phyloP scores from a whole-genome alignment of 1,140 invertebrate genomes.

The Formica selysi region DNA sequence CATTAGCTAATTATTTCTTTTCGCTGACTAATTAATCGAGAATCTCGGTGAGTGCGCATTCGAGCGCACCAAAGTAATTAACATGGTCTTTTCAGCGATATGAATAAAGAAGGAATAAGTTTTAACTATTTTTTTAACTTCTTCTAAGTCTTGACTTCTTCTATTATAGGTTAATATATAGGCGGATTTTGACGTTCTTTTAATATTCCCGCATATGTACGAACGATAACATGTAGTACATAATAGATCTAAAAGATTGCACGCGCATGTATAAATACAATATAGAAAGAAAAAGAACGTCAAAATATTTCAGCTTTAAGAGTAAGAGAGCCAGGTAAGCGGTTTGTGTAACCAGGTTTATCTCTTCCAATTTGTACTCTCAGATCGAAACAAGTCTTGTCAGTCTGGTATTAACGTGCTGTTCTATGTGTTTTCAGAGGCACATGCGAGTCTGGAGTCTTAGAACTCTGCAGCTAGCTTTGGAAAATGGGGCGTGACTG shows the following conservation, averaged over 20 bases:
- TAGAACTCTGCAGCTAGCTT: slow-evolving; percentile 85
- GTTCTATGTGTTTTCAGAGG: slow-evolving; percentile 87
- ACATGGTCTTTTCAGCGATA: slow-evolving; percentile 66
- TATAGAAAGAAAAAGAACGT: slow-evolving; percentile 65
- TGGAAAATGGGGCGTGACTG: slow-evolving; percentile 84
- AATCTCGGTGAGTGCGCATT: slow-evolving; percentile 29
- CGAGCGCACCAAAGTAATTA: slow-evolving; percentile 45
- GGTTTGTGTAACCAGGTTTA: slow-evolving; percentile 61
- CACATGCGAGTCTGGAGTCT: slow-evolving; percentile 86
- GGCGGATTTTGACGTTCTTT: slow-evolving; percentile 77
- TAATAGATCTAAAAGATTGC: not conserved
- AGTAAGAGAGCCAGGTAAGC: slow-evolving; percentile 67
- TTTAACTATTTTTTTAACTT: slow-evolving; percentile 62
- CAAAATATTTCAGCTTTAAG: slow-evolving; percentile 80
- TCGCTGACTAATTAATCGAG: slow-evolving; percentile 42
- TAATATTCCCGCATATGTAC: not conserved
- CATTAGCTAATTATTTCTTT: slow-evolving; percentile 59
- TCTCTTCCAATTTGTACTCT: slow-evolving; percentile 74
- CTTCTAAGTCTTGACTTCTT: slow-evolving; percentile 56
- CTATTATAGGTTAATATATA: slow-evolving; percentile 65
- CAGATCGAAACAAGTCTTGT: slow-evolving; percentile 82
- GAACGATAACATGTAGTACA: not conserved
- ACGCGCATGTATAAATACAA: not conserved
- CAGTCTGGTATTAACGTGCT: slow-evolving; percentile 87
- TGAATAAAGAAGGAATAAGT: slow-evolving; percentile 57